Evolutionary conservation across 2,888 invertebrate species (phyloP).

Genomic region (Tipula unca): DNA sequence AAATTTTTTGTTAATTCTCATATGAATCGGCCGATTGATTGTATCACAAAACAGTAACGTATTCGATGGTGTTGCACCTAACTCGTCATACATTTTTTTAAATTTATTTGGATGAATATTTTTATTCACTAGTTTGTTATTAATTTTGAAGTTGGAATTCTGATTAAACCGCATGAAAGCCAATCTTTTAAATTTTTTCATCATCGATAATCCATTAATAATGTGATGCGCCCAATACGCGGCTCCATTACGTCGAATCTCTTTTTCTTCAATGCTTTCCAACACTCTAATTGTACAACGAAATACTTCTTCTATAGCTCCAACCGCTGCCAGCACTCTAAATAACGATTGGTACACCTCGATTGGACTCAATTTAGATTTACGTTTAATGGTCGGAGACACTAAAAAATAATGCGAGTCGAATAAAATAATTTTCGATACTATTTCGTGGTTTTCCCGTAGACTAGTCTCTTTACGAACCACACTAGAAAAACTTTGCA

Average conservation of each 20-base stretch:
- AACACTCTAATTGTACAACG: constrained; percentile 32
- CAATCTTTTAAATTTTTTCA: constrained; percentile 33
- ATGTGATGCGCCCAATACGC: constrained; percentile 39
- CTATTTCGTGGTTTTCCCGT: neutral
- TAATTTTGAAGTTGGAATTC: constrained; percentile 30
- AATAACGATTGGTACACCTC: constrained; percentile 33
- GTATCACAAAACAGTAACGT: constrained; percentile 36
- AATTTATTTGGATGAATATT: constrained; percentile 31
- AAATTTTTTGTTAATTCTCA: neutral
- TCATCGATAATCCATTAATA: constrained; percentile 32
- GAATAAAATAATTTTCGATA: neutral
- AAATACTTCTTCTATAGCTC: constrained; percentile 36
- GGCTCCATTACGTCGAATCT: constrained; percentile 31
- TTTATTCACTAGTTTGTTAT: constrained; percentile 31
- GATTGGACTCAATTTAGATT: constrained; percentile 27
- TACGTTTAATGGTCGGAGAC: neutral
- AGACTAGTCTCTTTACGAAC: neutral
- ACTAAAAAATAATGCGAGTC: neutral
- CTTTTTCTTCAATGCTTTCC: constrained; percentile 31
- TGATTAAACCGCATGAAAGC: constrained; percentile 24
- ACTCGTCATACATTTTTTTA: constrained; percentile 30
- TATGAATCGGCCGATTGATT: constrained; percentile 29
- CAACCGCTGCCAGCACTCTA: constrained; percentile 33
- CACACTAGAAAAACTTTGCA: neutral
- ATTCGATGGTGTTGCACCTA: constrained; percentile 31